Evolutionary conservation across 2,888 invertebrate genomes (phyloP), one percentile per base, ranked within the genome.

Genomic region (Nephrotoma appendiculata): DNA sequence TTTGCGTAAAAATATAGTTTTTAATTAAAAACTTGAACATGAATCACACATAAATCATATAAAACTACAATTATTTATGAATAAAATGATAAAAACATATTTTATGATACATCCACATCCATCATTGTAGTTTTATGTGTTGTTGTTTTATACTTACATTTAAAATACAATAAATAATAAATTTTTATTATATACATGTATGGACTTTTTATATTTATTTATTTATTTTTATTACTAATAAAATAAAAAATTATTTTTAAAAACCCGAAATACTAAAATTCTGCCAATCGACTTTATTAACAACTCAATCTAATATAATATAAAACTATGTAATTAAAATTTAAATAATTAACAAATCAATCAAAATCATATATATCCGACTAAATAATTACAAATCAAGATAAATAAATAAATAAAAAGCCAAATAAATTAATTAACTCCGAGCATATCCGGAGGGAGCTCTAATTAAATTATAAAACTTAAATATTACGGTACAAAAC

Each of bases 371-470:
- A 52, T 15, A 6, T 6, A 44, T 1, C 4, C 11, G 44, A 44
- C 71, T 19, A 71, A 71, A 57, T 57, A 19, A 19, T 15, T 71
- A 71, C 71, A 71, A 71, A 71, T 71, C 31, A 71, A 71, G 1
- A 89, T 92, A 91, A 91, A 91, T 92, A 92, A 91, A 87, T 87
- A 71, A 88, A 88, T 86, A 87, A 83, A 87, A 87, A 87, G 87
- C 19, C 87, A 87, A 86, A 41, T 48, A 87, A 87, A 86, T 31
- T 31, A 15, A 52, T 52, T 31, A 31, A 31, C 31, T 31, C 87
- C 87, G 87, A 88, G 31, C 31, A 31, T 3, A 31, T 2, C 31
- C 31, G 31, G 31, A 31, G 31, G 2, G 5, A 52, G 52, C 5
- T 19, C n/a, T n/a, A 48, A 48, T 48, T 15, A 52, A 88, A 85